Base-by-base conservation (phyloP, 2,113 vertebrate species). In the Gallinago undulata region DNA sequence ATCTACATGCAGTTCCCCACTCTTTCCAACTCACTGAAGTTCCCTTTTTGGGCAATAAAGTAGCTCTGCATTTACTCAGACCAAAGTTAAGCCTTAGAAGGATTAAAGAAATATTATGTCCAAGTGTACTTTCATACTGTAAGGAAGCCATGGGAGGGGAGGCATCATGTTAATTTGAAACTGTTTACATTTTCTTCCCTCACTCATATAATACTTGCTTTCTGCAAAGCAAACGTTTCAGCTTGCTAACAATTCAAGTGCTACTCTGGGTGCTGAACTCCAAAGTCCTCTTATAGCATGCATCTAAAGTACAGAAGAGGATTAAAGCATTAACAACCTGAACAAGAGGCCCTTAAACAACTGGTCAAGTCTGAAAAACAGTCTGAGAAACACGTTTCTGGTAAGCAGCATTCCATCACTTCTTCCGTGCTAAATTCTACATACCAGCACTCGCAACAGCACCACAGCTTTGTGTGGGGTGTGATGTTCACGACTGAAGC, bases 291-390 rank as follows among this genome's bases (percentile, higher is more conserved):
- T 64, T 87, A 81, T 81, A 95, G 89, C 77, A 92, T 7, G 45
- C 53, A 82, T 35, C 64, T 93, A 48, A 91, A 85, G 81, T 4
- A 91, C 66, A 5, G 89, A 87, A 88, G 89, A 96, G 93, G 95
- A 97, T 96, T 96, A 96, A 93, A 55, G 95, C 41, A 96, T 94
- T 96, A 96, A 82, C 53, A 72, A 94, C 69, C 94, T 91, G 87
- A 96, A 89, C 90, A 95, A 94, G 93, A 94, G 87, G 84, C 92
- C 94, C 48, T 96, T 94, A 81, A 95, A 94, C 72, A 95, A 94
- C 81, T 83, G 73, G 48, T 81, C 73, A 72, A 87, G 84, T 87
- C 83, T 94, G 87, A 76, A 89, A 95, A 97, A 67, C 6, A 84
- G 47, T 19, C n/a, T 56, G 47, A 96, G 55, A 93, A 92, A 47